These are phyloP conservation scores for Drosophila elegans DNA, from an alignment of 1,140 invertebrate genomes.

Conservation along the genomic window DNA sequence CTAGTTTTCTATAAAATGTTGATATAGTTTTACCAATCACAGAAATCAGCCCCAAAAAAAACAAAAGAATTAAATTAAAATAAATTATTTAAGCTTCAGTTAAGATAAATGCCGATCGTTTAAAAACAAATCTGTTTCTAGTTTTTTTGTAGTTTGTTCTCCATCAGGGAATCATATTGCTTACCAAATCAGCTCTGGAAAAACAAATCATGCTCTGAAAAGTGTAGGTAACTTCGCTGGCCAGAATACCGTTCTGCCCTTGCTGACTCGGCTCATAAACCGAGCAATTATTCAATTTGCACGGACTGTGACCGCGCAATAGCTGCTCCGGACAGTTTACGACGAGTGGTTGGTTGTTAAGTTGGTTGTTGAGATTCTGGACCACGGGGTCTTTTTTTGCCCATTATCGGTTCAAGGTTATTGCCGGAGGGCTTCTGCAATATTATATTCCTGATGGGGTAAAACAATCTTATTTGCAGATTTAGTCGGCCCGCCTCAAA, in stretches of 20 bases:
- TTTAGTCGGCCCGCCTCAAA: constrained; percentile 35
- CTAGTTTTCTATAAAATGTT: no score
- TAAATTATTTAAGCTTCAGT: no score
- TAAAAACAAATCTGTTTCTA: no score
- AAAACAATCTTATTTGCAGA: constrained; percentile 29
- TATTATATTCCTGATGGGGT: constrained; percentile 36
- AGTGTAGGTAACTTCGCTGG: not conserved
- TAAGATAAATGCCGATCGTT: no score
- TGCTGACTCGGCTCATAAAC: constrained; percentile 58
- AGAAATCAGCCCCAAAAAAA: no score
- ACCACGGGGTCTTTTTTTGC: constrained; percentile 5
- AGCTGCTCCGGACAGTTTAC: constrained; percentile 72
- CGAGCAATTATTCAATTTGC: constrained; percentile 79
- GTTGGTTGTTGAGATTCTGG: constrained; percentile 19
- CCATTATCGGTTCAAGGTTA: constrained; percentile 61
- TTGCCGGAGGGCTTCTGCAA: constrained; percentile 28
- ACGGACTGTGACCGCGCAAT: constrained; percentile 60
- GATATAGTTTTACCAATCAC: no score
- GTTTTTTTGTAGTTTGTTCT: no score
- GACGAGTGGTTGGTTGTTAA: constrained; percentile 39
- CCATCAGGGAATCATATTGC: no score
- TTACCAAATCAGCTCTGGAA: not conserved
- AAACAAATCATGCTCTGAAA: not conserved
- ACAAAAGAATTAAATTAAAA: no score
- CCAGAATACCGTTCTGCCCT: constrained; percentile 10